Evolutionary conservation across 1,140 invertebrate genomes (phyloP).

Genomic region (Procambarus virginalis): DNA sequence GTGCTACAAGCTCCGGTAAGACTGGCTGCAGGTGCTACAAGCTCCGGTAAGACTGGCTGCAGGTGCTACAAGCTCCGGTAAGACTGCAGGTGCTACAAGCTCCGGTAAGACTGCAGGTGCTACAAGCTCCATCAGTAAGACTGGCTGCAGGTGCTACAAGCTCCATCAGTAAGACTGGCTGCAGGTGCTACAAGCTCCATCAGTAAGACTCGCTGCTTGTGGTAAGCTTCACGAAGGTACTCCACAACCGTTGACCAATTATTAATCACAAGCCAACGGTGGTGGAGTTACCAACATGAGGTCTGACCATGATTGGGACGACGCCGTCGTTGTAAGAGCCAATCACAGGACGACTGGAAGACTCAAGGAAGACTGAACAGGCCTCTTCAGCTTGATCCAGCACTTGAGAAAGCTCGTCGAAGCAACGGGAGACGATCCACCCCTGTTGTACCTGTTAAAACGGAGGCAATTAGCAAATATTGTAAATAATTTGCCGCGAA

Average conservation of each 20-base stretch:
- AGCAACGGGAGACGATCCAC: too few species aligned
- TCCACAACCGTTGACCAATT: conserved; percentile 62
- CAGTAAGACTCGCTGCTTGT: conserved; percentile 30
- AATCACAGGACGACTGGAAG: not conserved
- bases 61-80: too few species aligned
- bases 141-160: not conserved
- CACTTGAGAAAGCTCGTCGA: too few species aligned
- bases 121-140: not conserved
- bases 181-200: not conserved
- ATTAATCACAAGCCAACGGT: conserved; percentile 55
- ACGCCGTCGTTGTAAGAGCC: not conserved
- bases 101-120: conserved; percentile 2
- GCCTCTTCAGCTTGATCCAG: too few species aligned
- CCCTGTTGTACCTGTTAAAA: too few species aligned
- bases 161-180: not conserved
- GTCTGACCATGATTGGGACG: conserved; percentile 44
- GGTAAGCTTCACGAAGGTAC: conserved; percentile 61
- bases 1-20: too few species aligned
- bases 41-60: too few species aligned
- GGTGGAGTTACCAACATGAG: conserved; percentile 62
- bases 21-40: too few species aligned
- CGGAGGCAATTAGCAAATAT: too few species aligned
- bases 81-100: not conserved
- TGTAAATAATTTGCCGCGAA: too few species aligned
- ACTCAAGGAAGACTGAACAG: not conserved